Percentiles rank a stretch among this genome's conserved stretches.
Evolutionary conservation across 2,113 vertebrate species (phyloP).

Genomic region (Alectura lathami): DNA sequence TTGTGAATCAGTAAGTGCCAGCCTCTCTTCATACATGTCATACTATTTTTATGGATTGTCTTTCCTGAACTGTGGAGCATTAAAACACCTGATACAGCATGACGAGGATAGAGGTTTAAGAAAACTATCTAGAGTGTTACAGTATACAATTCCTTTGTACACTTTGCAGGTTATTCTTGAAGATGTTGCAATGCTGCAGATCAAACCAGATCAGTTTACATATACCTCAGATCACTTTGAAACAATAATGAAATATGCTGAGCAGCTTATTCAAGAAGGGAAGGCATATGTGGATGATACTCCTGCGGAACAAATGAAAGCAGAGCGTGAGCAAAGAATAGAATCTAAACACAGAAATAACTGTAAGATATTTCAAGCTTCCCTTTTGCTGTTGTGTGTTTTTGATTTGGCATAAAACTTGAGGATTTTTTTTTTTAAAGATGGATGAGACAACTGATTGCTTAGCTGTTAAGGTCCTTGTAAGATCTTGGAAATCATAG

Average conservation of each 20-base stretch:
- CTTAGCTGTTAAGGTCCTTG: neutral
- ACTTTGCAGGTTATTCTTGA: slow-evolving; percentile 92
- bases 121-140: neutral
- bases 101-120: neutral
- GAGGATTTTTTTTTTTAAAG: neutral
- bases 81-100: neutral
- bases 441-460: neutral
- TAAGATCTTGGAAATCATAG: neutral
- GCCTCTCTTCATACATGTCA: neutral
- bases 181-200: slow-evolving; percentile 95
- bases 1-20: neutral
- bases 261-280: slow-evolving; percentile 89
- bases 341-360: slow-evolving; percentile 90
- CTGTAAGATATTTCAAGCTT: slow-evolving; percentile 77
- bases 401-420: neutral
- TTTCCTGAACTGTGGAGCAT: neutral
- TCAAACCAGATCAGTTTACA: slow-evolving; percentile 96
- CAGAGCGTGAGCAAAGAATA: slow-evolving; percentile 89
- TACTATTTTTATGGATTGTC: neutral
- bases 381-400: neutral
- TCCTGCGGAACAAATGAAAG: slow-evolving; percentile 94
- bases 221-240: slow-evolving; percentile 97
- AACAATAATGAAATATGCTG: slow-evolving; percentile 86
- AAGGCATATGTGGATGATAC: slow-evolving; percentile 96
- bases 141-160: neutral